These are phyloP conservation scores for Xerus inauris DNA, from an alignment of 2,113 vertebrate genomes.

Conservation along the genomic window DNA sequence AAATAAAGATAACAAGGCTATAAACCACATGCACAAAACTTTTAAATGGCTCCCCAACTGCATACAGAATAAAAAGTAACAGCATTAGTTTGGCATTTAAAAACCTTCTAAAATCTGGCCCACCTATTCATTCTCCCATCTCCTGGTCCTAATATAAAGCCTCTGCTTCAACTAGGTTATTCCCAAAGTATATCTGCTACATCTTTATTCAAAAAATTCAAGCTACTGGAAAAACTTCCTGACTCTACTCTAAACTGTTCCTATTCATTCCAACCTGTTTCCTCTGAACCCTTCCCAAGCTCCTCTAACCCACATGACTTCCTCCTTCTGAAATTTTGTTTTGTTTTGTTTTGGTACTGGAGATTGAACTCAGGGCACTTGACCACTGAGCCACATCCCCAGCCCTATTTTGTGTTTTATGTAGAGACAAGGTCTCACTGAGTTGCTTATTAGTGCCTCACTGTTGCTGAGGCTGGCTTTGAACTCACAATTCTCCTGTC, in stretches of 20 bases:
- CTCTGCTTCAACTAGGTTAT: not conserved
- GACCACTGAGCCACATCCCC: no score
- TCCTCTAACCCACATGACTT: not conserved
- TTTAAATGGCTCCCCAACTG: not conserved
- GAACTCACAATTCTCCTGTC: no score
- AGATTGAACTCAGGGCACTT: no score
- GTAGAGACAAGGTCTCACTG: no score
- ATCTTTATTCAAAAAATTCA: not conserved
- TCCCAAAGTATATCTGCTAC: not conserved
- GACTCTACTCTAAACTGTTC: not conserved
- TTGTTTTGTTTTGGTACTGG: no score
- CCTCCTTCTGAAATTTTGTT: conserved; percentile 31
- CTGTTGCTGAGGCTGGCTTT: no score
- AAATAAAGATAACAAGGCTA: conserved; percentile 14
- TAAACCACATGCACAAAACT: not conserved
- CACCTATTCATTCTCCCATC: not conserved
- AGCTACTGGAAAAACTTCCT: not conserved
- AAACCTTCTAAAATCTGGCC: not conserved
- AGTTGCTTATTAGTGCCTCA: no score
- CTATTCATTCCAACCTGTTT: not conserved
- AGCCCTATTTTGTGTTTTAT: no score
- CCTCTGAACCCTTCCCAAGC: not conserved
- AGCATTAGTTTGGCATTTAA: conserved; percentile 21
- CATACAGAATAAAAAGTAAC: not conserved
- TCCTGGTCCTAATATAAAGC: not conserved